Percentiles rank a stretch among this genome's conserved stretches.
Evolutionary conservation across 2,113 vertebrate genomes (phyloP).

Genomic region (Notothenia rossii): DNA sequence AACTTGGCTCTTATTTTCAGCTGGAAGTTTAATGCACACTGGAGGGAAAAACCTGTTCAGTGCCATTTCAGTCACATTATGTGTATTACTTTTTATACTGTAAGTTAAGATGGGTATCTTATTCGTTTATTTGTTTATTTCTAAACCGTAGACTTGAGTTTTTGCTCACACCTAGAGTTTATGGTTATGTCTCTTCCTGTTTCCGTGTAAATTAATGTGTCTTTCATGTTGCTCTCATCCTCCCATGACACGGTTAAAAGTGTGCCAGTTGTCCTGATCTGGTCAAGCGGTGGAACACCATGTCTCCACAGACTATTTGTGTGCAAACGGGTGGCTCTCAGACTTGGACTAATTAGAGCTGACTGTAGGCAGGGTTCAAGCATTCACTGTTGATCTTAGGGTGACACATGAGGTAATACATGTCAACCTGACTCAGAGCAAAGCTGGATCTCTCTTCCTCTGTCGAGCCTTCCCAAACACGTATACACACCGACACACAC

Average conservation of each 20-base stretch:
- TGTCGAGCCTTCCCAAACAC: slow-evolving; percentile 13
- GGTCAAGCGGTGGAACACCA: slow-evolving; percentile 12
- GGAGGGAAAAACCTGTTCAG: background rate
- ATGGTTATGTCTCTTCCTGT: background rate
- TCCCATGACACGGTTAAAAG: background rate
- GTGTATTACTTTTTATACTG: background rate
- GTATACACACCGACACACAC: background rate
- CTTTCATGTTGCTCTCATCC: background rate
- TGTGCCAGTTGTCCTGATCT: slow-evolving; percentile 24
- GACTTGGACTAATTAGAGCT: slow-evolving; percentile 70
- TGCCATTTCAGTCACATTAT: background rate
- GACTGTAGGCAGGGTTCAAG: slow-evolving; percentile 71
- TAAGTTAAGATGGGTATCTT: background rate
- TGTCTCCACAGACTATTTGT: slow-evolving; percentile 55
- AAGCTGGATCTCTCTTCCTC: slow-evolving; percentile 75
- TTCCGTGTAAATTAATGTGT: background rate
- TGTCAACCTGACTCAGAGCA: slow-evolving; percentile 70
- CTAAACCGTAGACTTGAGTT: background rate
- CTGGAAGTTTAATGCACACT: background rate
- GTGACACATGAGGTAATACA: slow-evolving; percentile 77
- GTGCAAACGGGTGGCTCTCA: slow-evolving; percentile 64
- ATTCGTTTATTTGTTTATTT: background rate
- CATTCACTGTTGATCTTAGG: slow-evolving; percentile 67
- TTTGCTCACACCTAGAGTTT: background rate
- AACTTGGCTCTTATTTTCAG: slow-evolving; percentile 5